Evolutionary conservation across 2,113 vertebrate species (phyloP).

Genomic region (Campylomormyrus numenius): DNA sequence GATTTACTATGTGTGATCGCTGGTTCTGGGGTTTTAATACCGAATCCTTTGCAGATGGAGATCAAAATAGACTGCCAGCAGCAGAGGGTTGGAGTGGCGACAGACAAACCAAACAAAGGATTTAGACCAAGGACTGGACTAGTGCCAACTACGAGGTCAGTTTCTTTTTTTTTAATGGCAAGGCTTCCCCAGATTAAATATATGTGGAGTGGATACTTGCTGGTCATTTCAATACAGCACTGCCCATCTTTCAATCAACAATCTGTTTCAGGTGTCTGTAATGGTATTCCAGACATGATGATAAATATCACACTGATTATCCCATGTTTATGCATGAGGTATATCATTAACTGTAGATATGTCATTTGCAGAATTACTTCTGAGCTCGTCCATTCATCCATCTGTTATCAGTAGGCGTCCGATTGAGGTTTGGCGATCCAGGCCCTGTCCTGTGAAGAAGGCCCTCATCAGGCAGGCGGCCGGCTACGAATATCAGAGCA

Average conservation of each 20-base stretch:
- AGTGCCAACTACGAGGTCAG: not conserved
- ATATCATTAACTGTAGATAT: not conserved
- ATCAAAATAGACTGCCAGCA: not conserved
- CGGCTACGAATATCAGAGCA: not conserved
- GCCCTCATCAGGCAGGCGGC: not conserved
- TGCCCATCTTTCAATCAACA: not conserved
- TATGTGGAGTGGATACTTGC: not conserved
- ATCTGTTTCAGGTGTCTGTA: not conserved
- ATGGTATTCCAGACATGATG: not conserved
- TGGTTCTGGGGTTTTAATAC: conserved; percentile 10
- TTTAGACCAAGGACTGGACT: not conserved
- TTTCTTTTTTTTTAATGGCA: not conserved
- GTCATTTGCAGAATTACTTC: not conserved
- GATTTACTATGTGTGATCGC: conserved; percentile 8
- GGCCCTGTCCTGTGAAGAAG: not conserved
- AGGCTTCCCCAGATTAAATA: not conserved
- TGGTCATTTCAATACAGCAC: not conserved
- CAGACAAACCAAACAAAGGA: not conserved
- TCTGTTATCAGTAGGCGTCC: not conserved
- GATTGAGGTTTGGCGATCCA: not conserved
- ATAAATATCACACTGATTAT: not conserved
- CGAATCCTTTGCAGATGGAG: conserved; percentile 11
- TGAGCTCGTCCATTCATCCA: not conserved
- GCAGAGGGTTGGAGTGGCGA: not conserved
- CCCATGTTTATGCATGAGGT: conserved; percentile 3